Evolutionary conservation across 2,888 invertebrate genomes (phyloP).

Genomic region (Oscheius sp.): DNA sequence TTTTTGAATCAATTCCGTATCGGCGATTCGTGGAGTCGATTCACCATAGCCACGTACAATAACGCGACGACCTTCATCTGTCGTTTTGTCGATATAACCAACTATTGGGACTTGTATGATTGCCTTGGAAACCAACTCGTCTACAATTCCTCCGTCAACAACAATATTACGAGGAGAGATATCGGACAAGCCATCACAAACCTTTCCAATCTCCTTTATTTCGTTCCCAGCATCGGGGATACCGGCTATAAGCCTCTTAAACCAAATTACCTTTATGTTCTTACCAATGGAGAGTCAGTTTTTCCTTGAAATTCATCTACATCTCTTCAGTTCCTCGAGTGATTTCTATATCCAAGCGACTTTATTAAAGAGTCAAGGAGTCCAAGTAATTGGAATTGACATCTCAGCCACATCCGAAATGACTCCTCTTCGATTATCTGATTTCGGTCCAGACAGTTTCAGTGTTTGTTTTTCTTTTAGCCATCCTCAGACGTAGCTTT

Average conservation of each 20-base stretch:
- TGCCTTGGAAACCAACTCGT: constrained; percentile 25
- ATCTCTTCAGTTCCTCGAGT: constrained; percentile 31
- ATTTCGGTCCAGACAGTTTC: constrained; percentile 35
- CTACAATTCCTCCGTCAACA: neutral
- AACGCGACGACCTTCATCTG: constrained; percentile 35
- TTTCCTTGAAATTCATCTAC: neutral
- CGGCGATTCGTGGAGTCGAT: constrained; percentile 35
- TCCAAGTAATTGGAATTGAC: constrained; percentile 39
- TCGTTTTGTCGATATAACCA: constrained; percentile 32
- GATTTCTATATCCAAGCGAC: constrained; percentile 12
- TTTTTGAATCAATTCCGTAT: constrained; percentile 36
- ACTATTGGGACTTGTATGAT: constrained; percentile 39
- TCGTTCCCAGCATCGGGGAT: neutral
- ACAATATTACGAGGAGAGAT: neutral
- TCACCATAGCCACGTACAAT: constrained; percentile 44
- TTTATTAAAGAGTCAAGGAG: constrained; percentile 32
- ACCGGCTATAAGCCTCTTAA: constrained; percentile 41
- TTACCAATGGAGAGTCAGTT: constrained; percentile 39
- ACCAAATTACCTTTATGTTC: constrained; percentile 38
- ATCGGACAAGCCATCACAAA: neutral
- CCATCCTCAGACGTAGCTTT: neutral
- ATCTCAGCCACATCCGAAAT: constrained; percentile 30
- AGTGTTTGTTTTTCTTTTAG: constrained; percentile 13
- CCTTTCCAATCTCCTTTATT: neutral
- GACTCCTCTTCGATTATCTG: constrained; percentile 22